A percentile compares a stretch with the other conserved stretches of the same genome.
Conservation (phyloP, 2,888 invertebrate species). For the Agonopterix heracliana region DNA sequence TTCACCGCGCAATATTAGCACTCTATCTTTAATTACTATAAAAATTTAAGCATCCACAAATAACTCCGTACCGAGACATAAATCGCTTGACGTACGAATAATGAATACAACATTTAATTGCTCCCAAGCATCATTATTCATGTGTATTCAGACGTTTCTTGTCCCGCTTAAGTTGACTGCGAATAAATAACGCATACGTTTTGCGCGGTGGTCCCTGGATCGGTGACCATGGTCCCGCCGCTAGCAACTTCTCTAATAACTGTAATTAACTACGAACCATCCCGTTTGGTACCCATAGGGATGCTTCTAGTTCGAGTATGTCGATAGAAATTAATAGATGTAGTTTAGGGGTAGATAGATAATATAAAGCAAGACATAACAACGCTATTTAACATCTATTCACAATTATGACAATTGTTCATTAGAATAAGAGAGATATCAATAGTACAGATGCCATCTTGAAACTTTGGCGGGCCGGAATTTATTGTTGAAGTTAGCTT, state of each 20-base stretch:
- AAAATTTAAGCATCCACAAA: too few species aligned
- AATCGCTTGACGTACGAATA: too few species aligned
- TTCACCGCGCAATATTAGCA: not conserved
- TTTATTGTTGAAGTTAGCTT: too few species aligned
- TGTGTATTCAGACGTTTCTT: constrained; percentile 22
- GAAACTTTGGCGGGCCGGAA: too few species aligned
- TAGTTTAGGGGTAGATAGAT: too few species aligned
- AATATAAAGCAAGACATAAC: too few species aligned
- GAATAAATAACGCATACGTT: constrained; percentile 32
- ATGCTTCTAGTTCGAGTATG: not conserved
- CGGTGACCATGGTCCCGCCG: constrained; percentile 46
- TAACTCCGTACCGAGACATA: too few species aligned
- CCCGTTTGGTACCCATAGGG: constrained; percentile 31
- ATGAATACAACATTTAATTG: constrained; percentile 26
- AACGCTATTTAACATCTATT: too few species aligned
- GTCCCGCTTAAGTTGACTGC: constrained; percentile 9
- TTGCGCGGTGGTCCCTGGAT: constrained; percentile 41
- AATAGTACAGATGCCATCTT: too few species aligned
- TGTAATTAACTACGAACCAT: constrained; percentile 57
- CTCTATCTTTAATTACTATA: not conserved
- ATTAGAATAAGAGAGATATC: too few species aligned
- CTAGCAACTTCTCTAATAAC: constrained; percentile 55
- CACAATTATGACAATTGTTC: too few species aligned
- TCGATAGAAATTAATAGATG: not conserved
- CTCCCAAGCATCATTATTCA: constrained; percentile 29